These are phyloP conservation scores for Hemibates koningsi DNA, from an alignment of 2,113 vertebrate genomes.

Conservation along the genomic window DNA sequence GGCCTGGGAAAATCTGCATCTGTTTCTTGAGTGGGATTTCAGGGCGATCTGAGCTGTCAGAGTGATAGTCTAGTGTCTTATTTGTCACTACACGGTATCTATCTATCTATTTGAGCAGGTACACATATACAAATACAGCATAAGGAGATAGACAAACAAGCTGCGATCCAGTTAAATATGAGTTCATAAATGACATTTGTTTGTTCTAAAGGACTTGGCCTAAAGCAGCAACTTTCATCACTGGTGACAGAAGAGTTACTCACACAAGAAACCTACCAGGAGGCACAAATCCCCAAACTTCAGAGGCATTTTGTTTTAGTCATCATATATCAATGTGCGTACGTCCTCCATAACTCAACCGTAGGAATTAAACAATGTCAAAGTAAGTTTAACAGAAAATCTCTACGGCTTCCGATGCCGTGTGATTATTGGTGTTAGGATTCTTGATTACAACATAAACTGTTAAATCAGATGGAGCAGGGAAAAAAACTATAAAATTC, in stretches of 20 bases:
- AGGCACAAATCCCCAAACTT: conserved; percentile 48
- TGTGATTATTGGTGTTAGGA: conserved; percentile 22
- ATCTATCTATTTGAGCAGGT: conserved; percentile 3
- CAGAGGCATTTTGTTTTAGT: conserved; percentile 38
- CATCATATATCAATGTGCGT: conserved; percentile 35
- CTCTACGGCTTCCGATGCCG: not conserved
- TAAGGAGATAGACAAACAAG: conserved; percentile 2
- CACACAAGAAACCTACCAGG: conserved; percentile 54
- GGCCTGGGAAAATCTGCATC: conserved; percentile 83
- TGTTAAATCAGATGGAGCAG: not conserved
- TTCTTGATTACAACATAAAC: conserved; percentile 40
- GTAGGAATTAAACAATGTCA: conserved; percentile 20
- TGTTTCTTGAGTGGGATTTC: conserved; percentile 68
- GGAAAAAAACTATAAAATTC: not conserved
- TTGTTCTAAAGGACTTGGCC: conserved; percentile 46
- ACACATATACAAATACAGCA: not conserved
- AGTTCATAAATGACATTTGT: conserved; percentile 53
- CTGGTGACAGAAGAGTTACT: conserved; percentile 43
- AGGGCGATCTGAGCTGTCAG: conserved; percentile 30
- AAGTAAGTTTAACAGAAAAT: not conserved
- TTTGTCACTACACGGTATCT: not conserved
- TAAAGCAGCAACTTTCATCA: conserved; percentile 45
- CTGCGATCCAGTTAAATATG: conserved; percentile 8
- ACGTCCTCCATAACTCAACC: conserved; percentile 23
- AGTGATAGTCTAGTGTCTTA: conserved; percentile 40